These are phyloP conservation scores for Drosophila neoperkinsi DNA, from an alignment of 2,888 invertebrate genomes.

Conservation along the genomic window DNA sequence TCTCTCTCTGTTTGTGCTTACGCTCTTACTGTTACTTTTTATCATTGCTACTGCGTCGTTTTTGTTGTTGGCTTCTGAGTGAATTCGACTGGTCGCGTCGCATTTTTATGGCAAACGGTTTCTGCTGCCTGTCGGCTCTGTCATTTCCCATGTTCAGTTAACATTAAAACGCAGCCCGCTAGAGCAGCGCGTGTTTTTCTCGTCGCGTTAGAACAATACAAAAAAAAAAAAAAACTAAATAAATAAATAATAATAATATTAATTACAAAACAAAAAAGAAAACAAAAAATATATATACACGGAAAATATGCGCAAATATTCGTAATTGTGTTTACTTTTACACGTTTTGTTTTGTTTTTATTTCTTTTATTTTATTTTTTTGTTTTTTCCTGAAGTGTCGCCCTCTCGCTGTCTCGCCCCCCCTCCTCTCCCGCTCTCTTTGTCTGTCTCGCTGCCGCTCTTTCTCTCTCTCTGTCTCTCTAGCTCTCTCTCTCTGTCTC, in stretches of 20 bases:
- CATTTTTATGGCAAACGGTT: slow-evolving; percentile 71
- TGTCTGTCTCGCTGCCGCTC: neutral
- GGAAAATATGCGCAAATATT: slow-evolving; percentile 53
- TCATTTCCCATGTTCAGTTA: slow-evolving; percentile 69
- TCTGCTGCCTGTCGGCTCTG: slow-evolving; percentile 24
- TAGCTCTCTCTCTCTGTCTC: neutral
- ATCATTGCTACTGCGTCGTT: slow-evolving; percentile 57
- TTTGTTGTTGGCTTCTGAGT: slow-evolving; percentile 50
- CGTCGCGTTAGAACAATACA: slow-evolving; percentile 53
- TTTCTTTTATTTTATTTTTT: neutral
- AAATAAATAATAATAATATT: slow-evolving; percentile 17
- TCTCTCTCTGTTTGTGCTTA: neutral
- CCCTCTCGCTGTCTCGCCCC: slow-evolving; percentile 11
- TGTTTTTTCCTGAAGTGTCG: slow-evolving; percentile 28
- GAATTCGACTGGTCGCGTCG: slow-evolving; percentile 44
- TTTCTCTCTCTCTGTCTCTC: neutral
- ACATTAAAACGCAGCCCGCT: slow-evolving; percentile 74
- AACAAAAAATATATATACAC: slow-evolving; percentile 9
- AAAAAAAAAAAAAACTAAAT: slow-evolving; percentile 9
- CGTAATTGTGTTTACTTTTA: slow-evolving; percentile 56
- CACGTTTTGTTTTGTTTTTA: slow-evolving; percentile 12
- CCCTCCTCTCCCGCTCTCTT: neutral
- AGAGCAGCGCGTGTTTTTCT: slow-evolving; percentile 62
- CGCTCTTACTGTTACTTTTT: slow-evolving; percentile 50
- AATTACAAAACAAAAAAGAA: neutral